These are phyloP conservation scores for Platichthys stellatus DNA, from an alignment of 2,113 vertebrate genomes.

Conservation along the genomic window DNA sequence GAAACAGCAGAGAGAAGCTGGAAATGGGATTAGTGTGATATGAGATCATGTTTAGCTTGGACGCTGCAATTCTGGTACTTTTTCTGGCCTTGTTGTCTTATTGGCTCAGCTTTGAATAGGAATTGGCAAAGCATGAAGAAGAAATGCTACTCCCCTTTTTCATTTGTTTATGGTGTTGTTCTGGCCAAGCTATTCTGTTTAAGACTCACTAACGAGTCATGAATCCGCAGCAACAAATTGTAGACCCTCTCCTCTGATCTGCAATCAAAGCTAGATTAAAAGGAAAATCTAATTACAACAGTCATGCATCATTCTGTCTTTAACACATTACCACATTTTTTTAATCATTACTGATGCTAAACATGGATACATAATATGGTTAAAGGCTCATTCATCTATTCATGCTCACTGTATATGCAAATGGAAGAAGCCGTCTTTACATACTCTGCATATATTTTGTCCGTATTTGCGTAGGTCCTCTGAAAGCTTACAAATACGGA, in stretches of 20 bases:
- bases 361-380: neutral
- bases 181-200: neutral
- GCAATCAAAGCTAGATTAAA: neutral
- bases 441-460: too few relatives aligned
- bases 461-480: neutral
- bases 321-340: neutral
- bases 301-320: neutral
- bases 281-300: neutral
- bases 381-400: too few relatives aligned
- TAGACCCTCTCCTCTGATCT: neutral
- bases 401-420: too few relatives aligned
- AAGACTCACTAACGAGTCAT: neutral
- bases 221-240: neutral
- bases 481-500: too few relatives aligned
- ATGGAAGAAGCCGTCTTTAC: too few relatives aligned
- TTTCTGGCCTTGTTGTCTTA: neutral
- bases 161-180: constrained; percentile 1
- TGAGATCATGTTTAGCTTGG: constrained; percentile 32
- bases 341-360: neutral
- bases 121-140: neutral
- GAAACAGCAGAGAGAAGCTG: constrained; percentile 20
- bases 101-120: neutral
- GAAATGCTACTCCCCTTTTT: neutral
- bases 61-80: neutral
- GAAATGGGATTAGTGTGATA: constrained; percentile 2